Evolutionary conservation across 2,888 invertebrate species (phyloP).

Genomic region (Selenia dentaria): DNA sequence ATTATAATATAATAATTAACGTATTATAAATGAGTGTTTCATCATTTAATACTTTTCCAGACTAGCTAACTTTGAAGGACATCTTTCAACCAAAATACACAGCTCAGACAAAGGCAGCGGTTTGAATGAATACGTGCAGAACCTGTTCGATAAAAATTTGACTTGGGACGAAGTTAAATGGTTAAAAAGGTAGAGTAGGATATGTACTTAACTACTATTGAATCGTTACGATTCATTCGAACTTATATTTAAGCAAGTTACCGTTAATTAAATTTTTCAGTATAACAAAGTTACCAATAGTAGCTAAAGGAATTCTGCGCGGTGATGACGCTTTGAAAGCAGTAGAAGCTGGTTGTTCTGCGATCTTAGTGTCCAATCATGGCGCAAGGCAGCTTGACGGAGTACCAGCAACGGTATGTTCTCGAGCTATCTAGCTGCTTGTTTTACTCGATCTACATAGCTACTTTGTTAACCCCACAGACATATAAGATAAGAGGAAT

Average conservation of each 20-base stretch:
- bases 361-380: slow-evolving; percentile 96
- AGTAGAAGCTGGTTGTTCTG: slow-evolving; percentile 89
- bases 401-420: slow-evolving; percentile 90
- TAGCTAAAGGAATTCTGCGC: slow-evolving; percentile 94
- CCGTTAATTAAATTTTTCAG: slow-evolving; percentile 51
- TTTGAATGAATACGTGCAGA: slow-evolving; percentile 90
- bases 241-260: too few relatives aligned
- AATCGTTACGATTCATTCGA: too few relatives aligned
- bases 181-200: slow-evolving; percentile 93
- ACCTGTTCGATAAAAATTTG: slow-evolving; percentile 91
- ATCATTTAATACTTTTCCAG: slow-evolving; percentile 71
- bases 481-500: too few relatives aligned
- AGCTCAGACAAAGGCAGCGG: slow-evolving; percentile 87
- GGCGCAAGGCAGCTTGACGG: slow-evolving; percentile 95
- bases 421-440: too few relatives aligned
- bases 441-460: too few relatives aligned
- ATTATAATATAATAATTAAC: too few relatives aligned
- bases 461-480: too few relatives aligned
- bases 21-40: too few relatives aligned
- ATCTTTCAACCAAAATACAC: slow-evolving; percentile 71
- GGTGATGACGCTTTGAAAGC: slow-evolving; percentile 93
- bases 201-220: too few relatives aligned
- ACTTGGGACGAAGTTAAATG: slow-evolving; percentile 95
- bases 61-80: slow-evolving; percentile 91
- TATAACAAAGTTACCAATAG: slow-evolving; percentile 90